Conservation (phyloP, 2,888 invertebrate genomes). For the Philereme vetulata region DNA sequence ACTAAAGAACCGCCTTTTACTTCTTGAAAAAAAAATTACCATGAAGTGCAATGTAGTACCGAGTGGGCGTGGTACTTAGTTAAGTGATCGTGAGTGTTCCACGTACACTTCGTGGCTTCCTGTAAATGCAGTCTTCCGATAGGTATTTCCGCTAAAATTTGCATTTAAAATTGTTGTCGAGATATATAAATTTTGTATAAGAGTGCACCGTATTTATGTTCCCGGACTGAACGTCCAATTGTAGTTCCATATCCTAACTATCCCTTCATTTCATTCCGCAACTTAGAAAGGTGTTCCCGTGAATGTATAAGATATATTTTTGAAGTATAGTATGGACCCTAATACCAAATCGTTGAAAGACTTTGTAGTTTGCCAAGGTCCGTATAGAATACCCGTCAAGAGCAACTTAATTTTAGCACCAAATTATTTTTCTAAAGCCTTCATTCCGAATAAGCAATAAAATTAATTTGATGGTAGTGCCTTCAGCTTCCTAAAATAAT, state of each 20-base stretch:
- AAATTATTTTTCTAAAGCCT: constrained; percentile 80
- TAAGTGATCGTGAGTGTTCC: constrained; percentile 77
- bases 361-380: constrained; percentile 59
- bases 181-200: constrained; percentile 45
- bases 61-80: constrained; percentile 71
- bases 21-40: constrained; percentile 72
- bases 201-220: constrained; percentile 41
- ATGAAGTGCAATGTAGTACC: constrained; percentile 75
- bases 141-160: constrained; percentile 76
- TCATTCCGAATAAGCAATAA: constrained; percentile 78
- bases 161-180: constrained; percentile 76
- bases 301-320: constrained; percentile 51
- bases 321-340: constrained; percentile 46
- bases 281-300: constrained; percentile 61
- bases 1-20: constrained; percentile 76
- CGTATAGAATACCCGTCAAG: constrained; percentile 62
- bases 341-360: constrained; percentile 55
- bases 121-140: constrained; percentile 82
- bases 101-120: constrained; percentile 80
- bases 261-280: constrained; percentile 58
- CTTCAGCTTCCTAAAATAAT: constrained; percentile 78
- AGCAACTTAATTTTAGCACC: constrained; percentile 67
- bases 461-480: constrained; percentile 79
- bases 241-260: constrained; percentile 38
- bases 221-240: constrained; percentile 39